Conservation (phyloP, 2,888 invertebrate species). For the Drosophila merina region DNA sequence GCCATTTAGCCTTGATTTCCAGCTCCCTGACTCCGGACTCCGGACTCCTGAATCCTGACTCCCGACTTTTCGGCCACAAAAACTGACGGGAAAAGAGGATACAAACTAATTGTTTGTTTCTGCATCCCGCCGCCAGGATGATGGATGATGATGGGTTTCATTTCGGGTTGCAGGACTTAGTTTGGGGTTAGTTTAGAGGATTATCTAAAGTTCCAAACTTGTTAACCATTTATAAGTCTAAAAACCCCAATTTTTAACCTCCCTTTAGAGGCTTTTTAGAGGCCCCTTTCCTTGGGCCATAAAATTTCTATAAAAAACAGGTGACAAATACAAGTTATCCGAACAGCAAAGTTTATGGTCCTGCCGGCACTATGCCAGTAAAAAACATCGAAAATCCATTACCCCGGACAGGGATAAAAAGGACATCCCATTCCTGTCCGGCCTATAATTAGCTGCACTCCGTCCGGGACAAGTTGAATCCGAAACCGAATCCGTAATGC, state of each 20-base stretch:
- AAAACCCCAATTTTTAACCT: neutral
- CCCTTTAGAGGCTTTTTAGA: neutral
- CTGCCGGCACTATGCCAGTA: constrained; percentile 1
- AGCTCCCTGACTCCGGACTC: constrained; percentile 7
- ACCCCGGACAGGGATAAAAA: constrained; percentile 31
- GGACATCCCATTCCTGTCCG: constrained; percentile 18
- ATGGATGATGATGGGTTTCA: constrained; percentile 34
- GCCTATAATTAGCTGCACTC: constrained; percentile 72
- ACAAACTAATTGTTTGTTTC: constrained; percentile 71
- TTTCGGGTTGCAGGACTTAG: neutral
- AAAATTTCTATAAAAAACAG: constrained; percentile 20
- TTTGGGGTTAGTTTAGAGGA: neutral
- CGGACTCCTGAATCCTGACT: constrained; percentile 48
- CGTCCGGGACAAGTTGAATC: constrained; percentile 11
- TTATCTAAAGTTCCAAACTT: neutral
- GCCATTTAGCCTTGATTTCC: constrained; percentile 69
- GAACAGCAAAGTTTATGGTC: constrained; percentile 25
- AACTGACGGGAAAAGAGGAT: constrained; percentile 14
- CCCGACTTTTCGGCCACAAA: constrained; percentile 20
- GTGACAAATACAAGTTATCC: constrained; percentile 30
- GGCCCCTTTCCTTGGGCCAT: too few species aligned
- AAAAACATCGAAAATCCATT: constrained; percentile 73
- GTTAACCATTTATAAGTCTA: neutral
- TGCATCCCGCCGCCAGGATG: constrained; percentile 35
- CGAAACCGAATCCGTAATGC: constrained; percentile 17